phyloP scores from a whole-genome alignment of 2,113 vertebrate species.

The Chaetura pelagica region DNA sequence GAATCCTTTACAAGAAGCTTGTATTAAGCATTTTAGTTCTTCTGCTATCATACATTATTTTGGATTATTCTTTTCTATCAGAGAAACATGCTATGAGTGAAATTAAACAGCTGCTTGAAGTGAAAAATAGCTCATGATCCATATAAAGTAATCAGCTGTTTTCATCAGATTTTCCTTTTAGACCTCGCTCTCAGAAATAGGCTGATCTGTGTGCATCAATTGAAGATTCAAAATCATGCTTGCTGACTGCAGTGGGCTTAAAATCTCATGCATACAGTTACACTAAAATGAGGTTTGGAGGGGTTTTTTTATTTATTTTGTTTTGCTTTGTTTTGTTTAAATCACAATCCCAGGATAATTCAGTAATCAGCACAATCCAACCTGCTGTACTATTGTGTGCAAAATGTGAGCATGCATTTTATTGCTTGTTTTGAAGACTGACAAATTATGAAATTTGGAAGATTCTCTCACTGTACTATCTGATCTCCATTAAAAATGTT shows the following conservation, averaged over 20 bases:
- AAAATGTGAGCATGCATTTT: not conserved
- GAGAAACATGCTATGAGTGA: conserved; percentile 71
- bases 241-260: not conserved
- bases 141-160: conserved; percentile 64
- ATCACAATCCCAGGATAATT: not conserved
- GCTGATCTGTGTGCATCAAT: not conserved
- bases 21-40: conserved; percentile 1
- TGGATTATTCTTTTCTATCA: conserved; percentile 38
- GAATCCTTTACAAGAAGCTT: not conserved
- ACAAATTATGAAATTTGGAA: not conserved
- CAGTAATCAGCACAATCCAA: not conserved
- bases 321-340: not conserved
- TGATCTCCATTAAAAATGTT: not conserved
- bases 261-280: not conserved
- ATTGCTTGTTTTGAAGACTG: not conserved
- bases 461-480: not conserved
- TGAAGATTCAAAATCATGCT: conserved; percentile 2
- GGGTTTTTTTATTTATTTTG: not conserved
- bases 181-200: not conserved
- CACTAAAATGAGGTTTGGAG: not conserved
- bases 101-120: conserved; percentile 82
- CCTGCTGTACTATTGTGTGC: not conserved
- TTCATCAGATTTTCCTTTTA: conserved; percentile 59
- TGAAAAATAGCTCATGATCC: conserved; percentile 73
- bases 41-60: not conserved